Evolutionary conservation across 1,140 invertebrate species (phyloP).

Genomic region (Helicoverpa armigera): DNA sequence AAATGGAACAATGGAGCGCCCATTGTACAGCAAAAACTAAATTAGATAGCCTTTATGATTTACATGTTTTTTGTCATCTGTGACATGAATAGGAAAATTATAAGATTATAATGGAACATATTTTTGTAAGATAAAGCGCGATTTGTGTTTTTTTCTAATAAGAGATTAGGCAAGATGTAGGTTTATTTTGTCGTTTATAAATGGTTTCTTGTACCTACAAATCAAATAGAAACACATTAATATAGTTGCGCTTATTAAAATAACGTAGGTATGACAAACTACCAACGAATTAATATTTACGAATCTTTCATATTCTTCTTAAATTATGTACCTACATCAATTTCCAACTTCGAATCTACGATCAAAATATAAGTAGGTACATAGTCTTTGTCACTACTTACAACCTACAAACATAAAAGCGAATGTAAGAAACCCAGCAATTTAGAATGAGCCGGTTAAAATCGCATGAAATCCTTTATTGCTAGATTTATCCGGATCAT

Average conservation of each 20-base stretch:
- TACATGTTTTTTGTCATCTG: background rate
- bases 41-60: background rate
- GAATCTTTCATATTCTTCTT: background rate
- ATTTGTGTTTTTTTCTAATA: no score
- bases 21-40: background rate
- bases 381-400: no score
- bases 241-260: background rate
- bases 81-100: background rate
- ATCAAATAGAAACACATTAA: background rate
- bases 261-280: background rate
- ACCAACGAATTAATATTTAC: background rate
- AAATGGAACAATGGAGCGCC: constrained; percentile 1
- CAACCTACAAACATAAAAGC: no score
- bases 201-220: no score
- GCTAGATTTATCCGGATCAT: background rate
- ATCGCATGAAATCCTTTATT: background rate
- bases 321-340: background rate
- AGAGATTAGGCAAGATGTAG: no score
- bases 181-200: no score
- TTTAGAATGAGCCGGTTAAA: background rate
- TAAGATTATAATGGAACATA: no score
- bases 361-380: no score
- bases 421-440: background rate
- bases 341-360: no score
- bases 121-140: no score